phyloP scores from a whole-genome alignment of 2,113 vertebrate species.

The Festucalex cinctus region DNA sequence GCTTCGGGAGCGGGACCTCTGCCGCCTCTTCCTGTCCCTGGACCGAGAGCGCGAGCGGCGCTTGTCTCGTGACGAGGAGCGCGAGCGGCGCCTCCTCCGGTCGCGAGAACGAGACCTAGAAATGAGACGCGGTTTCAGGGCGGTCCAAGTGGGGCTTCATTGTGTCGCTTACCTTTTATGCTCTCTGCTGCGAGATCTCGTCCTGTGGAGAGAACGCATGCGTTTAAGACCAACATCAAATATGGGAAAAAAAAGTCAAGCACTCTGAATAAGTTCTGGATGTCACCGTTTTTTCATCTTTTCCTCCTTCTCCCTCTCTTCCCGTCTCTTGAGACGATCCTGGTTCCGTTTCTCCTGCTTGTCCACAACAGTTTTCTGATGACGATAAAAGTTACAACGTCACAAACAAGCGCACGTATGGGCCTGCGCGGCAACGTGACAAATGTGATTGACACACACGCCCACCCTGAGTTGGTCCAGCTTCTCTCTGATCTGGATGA shows the following conservation, averaged over 20 bases:
- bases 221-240: not conserved
- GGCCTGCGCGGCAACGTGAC: not conserved
- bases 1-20: slow-evolving; percentile 85
- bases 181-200: slow-evolving; percentile 88
- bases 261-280: not conserved
- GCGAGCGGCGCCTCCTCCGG: slow-evolving; percentile 78
- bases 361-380: slow-evolving; percentile 92
- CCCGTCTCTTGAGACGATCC: slow-evolving; percentile 89
- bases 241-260: too few relatives aligned
- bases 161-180: slow-evolving; percentile 68
- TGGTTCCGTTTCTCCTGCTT: slow-evolving; percentile 97
- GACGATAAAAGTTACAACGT: not conserved
- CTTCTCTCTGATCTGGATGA: slow-evolving; percentile 98
- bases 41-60: slow-evolving; percentile 82
- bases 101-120: slow-evolving; percentile 88
- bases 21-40: slow-evolving; percentile 82
- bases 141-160: not conserved
- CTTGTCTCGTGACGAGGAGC: slow-evolving; percentile 79
- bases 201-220: slow-evolving; percentile 64
- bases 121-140: not conserved
- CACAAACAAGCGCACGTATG: not conserved
- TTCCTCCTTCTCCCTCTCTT: slow-evolving; percentile 95
- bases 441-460: not conserved
- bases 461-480: slow-evolving; percentile 89
- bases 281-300: slow-evolving; percentile 72